Evolutionary conservation across 2,113 vertebrate species (phyloP).

Genomic region (Promerops cafer): DNA sequence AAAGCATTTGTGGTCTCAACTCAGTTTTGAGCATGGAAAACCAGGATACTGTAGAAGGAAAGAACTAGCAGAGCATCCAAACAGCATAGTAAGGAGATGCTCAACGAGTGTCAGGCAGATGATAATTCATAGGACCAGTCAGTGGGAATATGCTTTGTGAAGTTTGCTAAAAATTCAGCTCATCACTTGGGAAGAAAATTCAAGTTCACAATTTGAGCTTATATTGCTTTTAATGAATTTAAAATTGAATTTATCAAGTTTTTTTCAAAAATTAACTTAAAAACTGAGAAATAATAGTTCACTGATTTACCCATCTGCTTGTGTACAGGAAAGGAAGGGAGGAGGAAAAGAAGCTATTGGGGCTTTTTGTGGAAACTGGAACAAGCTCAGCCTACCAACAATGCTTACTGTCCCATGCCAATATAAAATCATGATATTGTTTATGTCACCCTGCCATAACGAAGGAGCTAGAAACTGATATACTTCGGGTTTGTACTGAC

Average conservation of each 20-base stretch:
- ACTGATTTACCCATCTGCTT: not conserved
- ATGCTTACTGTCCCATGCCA: not conserved
- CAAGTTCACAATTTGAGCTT: not conserved
- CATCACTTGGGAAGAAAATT: not conserved
- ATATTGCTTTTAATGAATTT: not conserved
- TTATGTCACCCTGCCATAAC: not conserved
- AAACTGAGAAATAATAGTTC: not conserved
- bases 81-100: not conserved
- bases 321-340: not conserved
- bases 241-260: not conserved
- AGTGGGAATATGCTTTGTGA: not conserved
- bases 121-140: accelerated
- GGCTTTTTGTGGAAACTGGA: not conserved
- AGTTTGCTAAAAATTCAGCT: not conserved
- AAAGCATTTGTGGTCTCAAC: not conserved
- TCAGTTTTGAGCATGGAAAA: not conserved
- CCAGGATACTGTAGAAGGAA: not conserved
- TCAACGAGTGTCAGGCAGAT: not conserved
- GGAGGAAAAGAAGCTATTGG: not conserved
- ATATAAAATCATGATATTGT: not conserved
- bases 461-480: not conserved
- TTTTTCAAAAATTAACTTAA: not conserved
- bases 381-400: not conserved
- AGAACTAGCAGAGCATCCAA: not conserved
- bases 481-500: not conserved